Evolutionary conservation across 2,888 invertebrate species (phyloP).

Genomic region (Galeopsomyia nigrocyanea): DNA sequence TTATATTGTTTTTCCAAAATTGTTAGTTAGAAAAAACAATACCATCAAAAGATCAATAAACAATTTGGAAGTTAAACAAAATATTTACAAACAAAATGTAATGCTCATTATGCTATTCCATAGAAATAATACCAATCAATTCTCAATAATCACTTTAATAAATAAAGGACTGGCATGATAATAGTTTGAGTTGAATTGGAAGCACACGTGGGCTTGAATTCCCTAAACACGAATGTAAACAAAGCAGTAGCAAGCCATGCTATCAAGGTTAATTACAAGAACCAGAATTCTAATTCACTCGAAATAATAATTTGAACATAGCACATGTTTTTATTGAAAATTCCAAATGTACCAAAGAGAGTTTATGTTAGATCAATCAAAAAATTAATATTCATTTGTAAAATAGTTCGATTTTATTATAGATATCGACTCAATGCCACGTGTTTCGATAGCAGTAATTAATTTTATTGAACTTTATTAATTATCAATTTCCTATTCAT

Average conservation of each 20-base stretch:
- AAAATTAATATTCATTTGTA: neutral
- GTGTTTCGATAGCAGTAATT: neutral
- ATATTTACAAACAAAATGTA: neutral
- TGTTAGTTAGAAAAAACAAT: neutral
- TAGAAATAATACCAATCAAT: too few species aligned
- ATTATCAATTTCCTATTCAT: neutral
- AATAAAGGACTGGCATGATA: neutral
- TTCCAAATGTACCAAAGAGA: too few species aligned
- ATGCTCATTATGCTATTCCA: constrained; percentile 7
- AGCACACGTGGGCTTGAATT: constrained; percentile 12
- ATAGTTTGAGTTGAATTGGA: neutral
- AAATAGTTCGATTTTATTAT: constrained; percentile 6
- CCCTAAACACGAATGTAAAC: constrained; percentile 41
- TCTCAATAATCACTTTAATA: neutral
- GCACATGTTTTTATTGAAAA: neutral
- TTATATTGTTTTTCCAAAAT: neutral
- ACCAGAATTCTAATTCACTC: neutral
- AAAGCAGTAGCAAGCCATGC: constrained; percentile 14
- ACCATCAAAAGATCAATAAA: too few species aligned
- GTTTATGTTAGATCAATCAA: too few species aligned
- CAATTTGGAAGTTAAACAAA: too few species aligned
- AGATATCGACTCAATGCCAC: neutral
- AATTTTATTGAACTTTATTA: neutral
- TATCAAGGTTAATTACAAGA: constrained; percentile 36
- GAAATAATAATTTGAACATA: constrained; percentile 18